Evolutionary conservation across 1,140 invertebrate genomes (phyloP), one percentile per base, ranked within the genome.

Genomic region (Lethrus apterus): DNA sequence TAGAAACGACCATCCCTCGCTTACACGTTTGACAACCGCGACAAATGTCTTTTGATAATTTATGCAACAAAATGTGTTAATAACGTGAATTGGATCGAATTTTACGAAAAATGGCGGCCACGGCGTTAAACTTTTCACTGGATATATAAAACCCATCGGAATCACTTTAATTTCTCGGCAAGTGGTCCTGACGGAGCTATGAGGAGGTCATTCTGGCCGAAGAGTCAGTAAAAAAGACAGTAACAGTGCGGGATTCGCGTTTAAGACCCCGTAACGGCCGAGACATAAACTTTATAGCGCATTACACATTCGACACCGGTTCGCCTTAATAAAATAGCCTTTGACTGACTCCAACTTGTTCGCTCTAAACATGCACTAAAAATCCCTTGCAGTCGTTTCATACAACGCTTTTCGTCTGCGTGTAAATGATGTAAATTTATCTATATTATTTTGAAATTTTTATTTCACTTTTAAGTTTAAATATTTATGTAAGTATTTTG

Each of bases 281-380:
- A 55, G 58, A 60, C 56, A 63, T 63, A 63, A 63, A 63, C 42
- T 63, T 63, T 63, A 63, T 63, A 56, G 59, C 56, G 50, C 59
- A 62, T 62, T 57, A 58, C 54, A 58, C 59, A 61, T 61, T 61
- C 59, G 61, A 63, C 61, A 62, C 59, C 59, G 56, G 55, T 61
- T 61, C n/a, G 59, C 60, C 59, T 61, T 57, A 61, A 61, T 61
- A 61, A 61, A 61, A 61, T 58, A 57, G 48, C 56, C 50, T 57
- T 57, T 50, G 53, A 43, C 45, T 52, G 41, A 21, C 11, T 21
- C 24, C 19, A 21, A 21, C 20, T 38, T 21, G 24, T 21, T 18
- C 35, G 35, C 13, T 38, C 35, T 23, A 21, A 38, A 38, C 35
- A 23, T 38, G 35, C 35, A 38, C 18, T 38, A 38, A 38, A 38